Conservation (phyloP, 2,888 invertebrate species). For the Gastrophysa polygoni region DNA sequence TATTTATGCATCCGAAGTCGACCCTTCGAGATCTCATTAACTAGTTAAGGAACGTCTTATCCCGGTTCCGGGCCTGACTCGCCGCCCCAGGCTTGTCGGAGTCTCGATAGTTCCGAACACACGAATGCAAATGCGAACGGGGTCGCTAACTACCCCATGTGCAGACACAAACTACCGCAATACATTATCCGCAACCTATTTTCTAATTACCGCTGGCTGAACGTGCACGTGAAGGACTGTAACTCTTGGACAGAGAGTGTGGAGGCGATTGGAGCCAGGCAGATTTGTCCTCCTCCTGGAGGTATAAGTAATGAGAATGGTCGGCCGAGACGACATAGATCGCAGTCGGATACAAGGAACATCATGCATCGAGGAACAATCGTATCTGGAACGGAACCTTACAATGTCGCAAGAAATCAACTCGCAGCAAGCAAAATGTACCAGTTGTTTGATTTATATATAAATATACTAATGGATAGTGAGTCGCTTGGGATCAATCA, state of each 20-base stretch:
- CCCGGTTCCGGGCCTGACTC: conserved; percentile 50
- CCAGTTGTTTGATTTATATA: too few species aligned
- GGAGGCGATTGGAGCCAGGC: not conserved
- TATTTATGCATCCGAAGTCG: conserved; percentile 41
- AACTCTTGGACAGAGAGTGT: conserved; percentile 3
- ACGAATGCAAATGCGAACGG: conserved; percentile 55
- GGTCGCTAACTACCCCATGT: conserved; percentile 48
- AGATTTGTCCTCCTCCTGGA: too few species aligned
- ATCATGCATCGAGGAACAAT: too few species aligned
- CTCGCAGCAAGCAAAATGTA: too few species aligned
- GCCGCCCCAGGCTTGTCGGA: conserved; percentile 54
- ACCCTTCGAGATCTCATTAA: conserved; percentile 49
- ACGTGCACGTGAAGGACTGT: conserved; percentile 8
- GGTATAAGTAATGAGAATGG: too few species aligned
- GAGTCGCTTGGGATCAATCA: too few species aligned
- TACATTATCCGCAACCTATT: conserved; percentile 35
- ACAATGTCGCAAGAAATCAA: too few species aligned
- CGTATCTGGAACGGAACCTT: too few species aligned
- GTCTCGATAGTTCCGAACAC: conserved; percentile 51
- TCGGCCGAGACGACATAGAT: too few species aligned
- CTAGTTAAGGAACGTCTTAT: conserved; percentile 52
- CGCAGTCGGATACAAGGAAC: too few species aligned
- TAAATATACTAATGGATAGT: too few species aligned
- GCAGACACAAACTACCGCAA: conserved; percentile 35
- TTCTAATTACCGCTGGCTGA: conserved; percentile 37